Conservation (phyloP, 2,113 vertebrate species). For the Scalopus aquaticus region DNA sequence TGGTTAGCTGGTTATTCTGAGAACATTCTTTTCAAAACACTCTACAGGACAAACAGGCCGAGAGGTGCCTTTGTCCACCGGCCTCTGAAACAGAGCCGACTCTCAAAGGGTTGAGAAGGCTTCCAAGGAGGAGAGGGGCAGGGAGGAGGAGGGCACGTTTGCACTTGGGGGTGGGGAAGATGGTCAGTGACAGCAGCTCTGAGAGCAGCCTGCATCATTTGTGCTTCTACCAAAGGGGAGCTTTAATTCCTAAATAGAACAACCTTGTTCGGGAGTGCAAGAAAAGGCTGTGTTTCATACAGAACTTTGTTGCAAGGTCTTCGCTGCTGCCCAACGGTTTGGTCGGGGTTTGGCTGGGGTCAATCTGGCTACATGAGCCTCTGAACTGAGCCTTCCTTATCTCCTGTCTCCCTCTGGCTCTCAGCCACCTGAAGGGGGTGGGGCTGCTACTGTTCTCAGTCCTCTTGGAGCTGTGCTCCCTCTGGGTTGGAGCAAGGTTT, state of each 20-base stretch:
- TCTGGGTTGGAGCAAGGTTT: background rate
- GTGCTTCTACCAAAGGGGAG: background rate
- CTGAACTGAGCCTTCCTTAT: background rate
- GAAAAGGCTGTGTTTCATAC: background rate
- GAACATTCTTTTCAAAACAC: constrained; percentile 76
- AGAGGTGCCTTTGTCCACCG: constrained; percentile 68
- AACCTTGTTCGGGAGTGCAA: constrained; percentile 22
- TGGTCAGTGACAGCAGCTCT: background rate
- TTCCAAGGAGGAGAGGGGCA: background rate
- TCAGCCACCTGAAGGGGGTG: background rate
- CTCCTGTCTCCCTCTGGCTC: background rate
- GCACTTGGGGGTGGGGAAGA: background rate
- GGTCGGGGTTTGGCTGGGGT: background rate
- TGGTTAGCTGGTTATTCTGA: constrained; percentile 72
- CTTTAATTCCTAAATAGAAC: constrained; percentile 65
- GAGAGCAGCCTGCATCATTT: background rate
- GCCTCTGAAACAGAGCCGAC: constrained; percentile 47
- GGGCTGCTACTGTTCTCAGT: background rate
- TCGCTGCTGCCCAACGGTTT: background rate
- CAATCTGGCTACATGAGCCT: background rate
- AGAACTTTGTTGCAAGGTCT: background rate
- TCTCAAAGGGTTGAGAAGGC: constrained; percentile 39
- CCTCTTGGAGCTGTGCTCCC: background rate
- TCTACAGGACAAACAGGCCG: constrained; percentile 63
- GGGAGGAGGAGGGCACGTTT: background rate